These are phyloP conservation scores for Heliconius hermathena DNA, from an alignment of 1,140 invertebrate genomes.

Conservation along the genomic window DNA sequence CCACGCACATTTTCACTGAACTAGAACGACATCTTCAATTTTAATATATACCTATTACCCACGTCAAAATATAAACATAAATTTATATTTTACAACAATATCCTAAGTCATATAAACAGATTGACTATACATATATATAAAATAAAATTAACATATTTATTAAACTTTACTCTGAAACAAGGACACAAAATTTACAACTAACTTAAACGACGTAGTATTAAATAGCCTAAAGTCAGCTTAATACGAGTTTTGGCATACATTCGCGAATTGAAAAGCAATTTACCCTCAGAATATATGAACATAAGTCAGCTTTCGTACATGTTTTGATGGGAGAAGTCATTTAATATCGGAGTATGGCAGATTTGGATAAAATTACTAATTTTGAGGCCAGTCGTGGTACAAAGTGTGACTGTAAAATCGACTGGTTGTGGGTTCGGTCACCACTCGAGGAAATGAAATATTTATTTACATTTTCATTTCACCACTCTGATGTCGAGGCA, in stretches of 20 bases:
- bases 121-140: background rate
- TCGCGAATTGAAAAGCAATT: conserved; percentile 27
- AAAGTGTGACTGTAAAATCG: background rate
- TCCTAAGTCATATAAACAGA: background rate
- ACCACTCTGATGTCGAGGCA: too few relatives aligned
- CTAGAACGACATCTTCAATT: too few relatives aligned
- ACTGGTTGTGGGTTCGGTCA: background rate
- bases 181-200: background rate
- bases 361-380: background rate
- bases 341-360: background rate
- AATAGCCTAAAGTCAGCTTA: conserved; percentile 18
- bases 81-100: too few relatives aligned
- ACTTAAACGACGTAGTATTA: conserved; percentile 10
- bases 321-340: conserved; percentile 1
- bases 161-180: background rate
- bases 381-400: background rate
- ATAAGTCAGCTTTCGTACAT: background rate
- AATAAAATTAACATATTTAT: background rate
- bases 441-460: background rate
- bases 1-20: too few relatives aligned
- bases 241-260: conserved; percentile 11
- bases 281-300: conserved; percentile 36
- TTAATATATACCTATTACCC: too few relatives aligned
- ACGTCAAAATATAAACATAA: too few relatives aligned
- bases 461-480: too few relatives aligned